Conservation (phyloP, 1,140 invertebrate genomes). For the Pseudomyrmex pallidus region DNA sequence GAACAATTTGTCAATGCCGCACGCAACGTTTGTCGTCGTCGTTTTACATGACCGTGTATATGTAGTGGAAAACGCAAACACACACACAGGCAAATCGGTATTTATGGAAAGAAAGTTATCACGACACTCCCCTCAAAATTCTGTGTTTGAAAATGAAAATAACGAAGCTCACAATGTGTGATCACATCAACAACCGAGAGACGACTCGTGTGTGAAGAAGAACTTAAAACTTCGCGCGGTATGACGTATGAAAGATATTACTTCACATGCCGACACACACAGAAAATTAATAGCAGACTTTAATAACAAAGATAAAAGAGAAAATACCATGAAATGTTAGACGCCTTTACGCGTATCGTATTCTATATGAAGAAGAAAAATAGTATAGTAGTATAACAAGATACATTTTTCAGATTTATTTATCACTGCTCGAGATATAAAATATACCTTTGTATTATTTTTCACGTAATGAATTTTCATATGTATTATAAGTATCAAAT, state of each 20-base stretch:
- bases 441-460: slow-evolving; percentile 1
- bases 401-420: neutral
- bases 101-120: slow-evolving; percentile 9
- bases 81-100: neutral
- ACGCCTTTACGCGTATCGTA: neutral
- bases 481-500: neutral
- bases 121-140: neutral
- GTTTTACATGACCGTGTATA: slow-evolving; percentile 26
- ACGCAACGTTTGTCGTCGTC: slow-evolving; percentile 49
- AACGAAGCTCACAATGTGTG: slow-evolving; percentile 9
- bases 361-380: neutral
- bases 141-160: slow-evolving; percentile 35
- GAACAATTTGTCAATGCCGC: slow-evolving; percentile 57
- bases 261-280: neutral
- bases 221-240: neutral
- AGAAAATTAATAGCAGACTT: slow-evolving; percentile 33
- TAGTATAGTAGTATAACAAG: neutral
- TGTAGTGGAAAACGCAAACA: neutral
- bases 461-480: neutral
- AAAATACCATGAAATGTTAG: slow-evolving; percentile 9
- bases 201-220: slow-evolving; percentile 6
- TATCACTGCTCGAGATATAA: neutral
- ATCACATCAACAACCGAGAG: neutral
- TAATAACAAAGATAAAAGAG: slow-evolving; percentile 6
- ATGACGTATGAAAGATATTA: slow-evolving; percentile 19